Percentiles rank a stretch among this genome's conserved stretches.
Evolutionary conservation across 2,113 vertebrate genomes (phyloP).

Genomic region (Nymphicus hollandicus): DNA sequence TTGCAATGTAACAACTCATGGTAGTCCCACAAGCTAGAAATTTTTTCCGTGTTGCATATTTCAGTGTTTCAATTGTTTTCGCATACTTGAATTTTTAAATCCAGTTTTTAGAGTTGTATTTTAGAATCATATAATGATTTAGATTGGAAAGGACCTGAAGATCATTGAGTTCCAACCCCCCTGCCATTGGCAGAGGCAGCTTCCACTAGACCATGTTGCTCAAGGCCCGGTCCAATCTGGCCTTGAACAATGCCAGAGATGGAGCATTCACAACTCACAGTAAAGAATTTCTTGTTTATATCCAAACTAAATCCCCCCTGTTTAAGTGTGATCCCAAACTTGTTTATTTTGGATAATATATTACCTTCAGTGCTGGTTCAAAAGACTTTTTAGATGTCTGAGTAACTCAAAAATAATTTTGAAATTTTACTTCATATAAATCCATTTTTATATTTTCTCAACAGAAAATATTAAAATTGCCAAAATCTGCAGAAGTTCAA

Average conservation of each 20-base stretch:
- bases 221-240: background rate
- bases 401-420: background rate
- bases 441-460: background rate
- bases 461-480: background rate
- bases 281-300: background rate
- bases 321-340: background rate
- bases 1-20: background rate
- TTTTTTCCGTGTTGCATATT: background rate
- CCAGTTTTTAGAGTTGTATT: background rate
- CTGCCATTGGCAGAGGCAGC: background rate
- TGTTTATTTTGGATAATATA: background rate
- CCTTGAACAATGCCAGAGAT: background rate
- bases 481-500: background rate
- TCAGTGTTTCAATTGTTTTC: background rate
- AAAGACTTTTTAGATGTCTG: background rate
- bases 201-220: background rate
- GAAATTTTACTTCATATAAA: background rate
- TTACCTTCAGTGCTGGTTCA: background rate
- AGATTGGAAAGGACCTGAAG: background rate
- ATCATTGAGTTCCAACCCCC: background rate
- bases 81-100: background rate
- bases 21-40: background rate
- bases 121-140: background rate
- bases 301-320: background rate
- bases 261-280: background rate